A percentile compares a stretch with the other conserved stretches of the same genome.
These are phyloP conservation scores for Rattus norvegicus DNA, from an alignment of 2,113 vertebrate genomes.

Conservation along the genomic window GRCr8 NC_086024.1:38226501-38227000, in stretches of 20 bases:
- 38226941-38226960: background rate
- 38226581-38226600: background rate
- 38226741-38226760: background rate
- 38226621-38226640: background rate
- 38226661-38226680: constrained; percentile 35
- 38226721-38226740: background rate
- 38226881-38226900: background rate
- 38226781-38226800: background rate
- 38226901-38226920: background rate
- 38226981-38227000: background rate
- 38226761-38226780: background rate
- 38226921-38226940: background rate
- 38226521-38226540: background rate
- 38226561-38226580: background rate
- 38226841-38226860: background rate
- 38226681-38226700: constrained; percentile 17
- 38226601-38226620: background rate
- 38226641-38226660: background rate
- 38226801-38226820: background rate
- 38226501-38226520: background rate
- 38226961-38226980: background rate
- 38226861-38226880: background rate
- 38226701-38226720: constrained; percentile 55
- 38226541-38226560: background rate
- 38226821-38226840: background rate